phyloP scores from a whole-genome alignment of 2,888 invertebrate genomes.

The Sicus ferrugineus region DNA sequence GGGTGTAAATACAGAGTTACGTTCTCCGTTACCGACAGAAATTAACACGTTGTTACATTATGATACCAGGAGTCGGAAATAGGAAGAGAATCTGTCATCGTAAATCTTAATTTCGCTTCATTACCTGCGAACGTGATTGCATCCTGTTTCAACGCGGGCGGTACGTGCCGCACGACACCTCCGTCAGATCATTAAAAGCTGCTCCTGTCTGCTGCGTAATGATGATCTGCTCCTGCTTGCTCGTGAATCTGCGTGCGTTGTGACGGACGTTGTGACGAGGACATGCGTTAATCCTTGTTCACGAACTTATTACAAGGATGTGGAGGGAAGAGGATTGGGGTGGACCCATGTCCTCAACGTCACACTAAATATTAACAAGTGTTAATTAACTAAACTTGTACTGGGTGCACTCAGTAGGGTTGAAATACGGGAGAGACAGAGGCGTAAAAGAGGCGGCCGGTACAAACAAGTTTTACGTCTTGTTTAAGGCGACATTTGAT shows the following conservation, averaged over 20 bases:
- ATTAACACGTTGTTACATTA: too few relatives aligned
- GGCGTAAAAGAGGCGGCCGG: too few relatives aligned
- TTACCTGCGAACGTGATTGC: not conserved
- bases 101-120: not conserved
- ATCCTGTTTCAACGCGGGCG: not conserved
- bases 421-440: too few relatives aligned
- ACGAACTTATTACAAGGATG: slow-evolving; percentile 48
- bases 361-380: too few relatives aligned
- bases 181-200: not conserved
- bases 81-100: not conserved
- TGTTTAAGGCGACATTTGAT: too few relatives aligned
- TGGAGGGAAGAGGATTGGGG: slow-evolving; percentile 34
- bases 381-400: too few relatives aligned
- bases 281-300: slow-evolving; percentile 48
- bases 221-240: not conserved
- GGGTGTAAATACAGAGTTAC: too few relatives aligned
- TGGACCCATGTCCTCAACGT: too few relatives aligned
- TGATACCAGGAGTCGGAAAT: not conserved
- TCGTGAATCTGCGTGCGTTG: not conserved
- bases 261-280: slow-evolving; percentile 17
- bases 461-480: too few relatives aligned
- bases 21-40: too few relatives aligned
- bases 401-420: too few relatives aligned
- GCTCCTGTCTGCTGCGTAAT: not conserved
- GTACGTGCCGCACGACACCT: not conserved